Base-by-base conservation (phyloP, 2,888 invertebrate genomes). In the Nomada fabriciana region DNA sequence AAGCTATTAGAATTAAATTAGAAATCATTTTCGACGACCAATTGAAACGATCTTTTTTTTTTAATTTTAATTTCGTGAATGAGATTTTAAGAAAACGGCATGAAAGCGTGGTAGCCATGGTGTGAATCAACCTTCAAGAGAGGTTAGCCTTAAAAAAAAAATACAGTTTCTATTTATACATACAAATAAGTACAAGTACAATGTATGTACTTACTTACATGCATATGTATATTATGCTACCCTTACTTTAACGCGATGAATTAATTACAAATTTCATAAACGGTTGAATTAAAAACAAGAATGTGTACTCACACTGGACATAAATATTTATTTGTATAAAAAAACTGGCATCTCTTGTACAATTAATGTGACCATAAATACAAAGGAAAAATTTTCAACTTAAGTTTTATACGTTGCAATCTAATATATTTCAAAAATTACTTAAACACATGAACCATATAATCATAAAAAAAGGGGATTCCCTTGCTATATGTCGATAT, bases 401-500 rank as follows among this genome's bases (percentile, higher is more conserved):
- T 47, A 69, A 64, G 15, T 53, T 72, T 82, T 82, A 77, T 68
- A 69, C 36, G 7, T 36, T 36, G 0, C 36, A 36, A 36, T 36
- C 36, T 50, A 69, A 23, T 13, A 50, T 59, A 36, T 42, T 52
- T 1, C 50, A 42, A 71, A 50, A 68, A 76, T 74, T 25, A 25
- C 36, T 64, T 61, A 18, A 42, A 65, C 29, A 57, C 50, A 52
- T 36, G 69, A 59, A 5, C 57, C 20, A 70, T n/a, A 64, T 10
- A 55, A 36, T 55, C 29, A 1, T 60, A 52, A 50, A 65, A 64
- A 73, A 69, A n/a, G 57, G 20, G 10, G 18, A 13, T 20, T 42
- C 68, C 36, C 36, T 71, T 64, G 25, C 82, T 82, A 86, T 36
- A 89, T 55, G 63, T 96, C 95, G 69, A 97, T 91, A 91, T 97